Evolutionary conservation across 2,888 invertebrate species (phyloP).

Genomic region (Marasmarcha lunaedactyla): DNA sequence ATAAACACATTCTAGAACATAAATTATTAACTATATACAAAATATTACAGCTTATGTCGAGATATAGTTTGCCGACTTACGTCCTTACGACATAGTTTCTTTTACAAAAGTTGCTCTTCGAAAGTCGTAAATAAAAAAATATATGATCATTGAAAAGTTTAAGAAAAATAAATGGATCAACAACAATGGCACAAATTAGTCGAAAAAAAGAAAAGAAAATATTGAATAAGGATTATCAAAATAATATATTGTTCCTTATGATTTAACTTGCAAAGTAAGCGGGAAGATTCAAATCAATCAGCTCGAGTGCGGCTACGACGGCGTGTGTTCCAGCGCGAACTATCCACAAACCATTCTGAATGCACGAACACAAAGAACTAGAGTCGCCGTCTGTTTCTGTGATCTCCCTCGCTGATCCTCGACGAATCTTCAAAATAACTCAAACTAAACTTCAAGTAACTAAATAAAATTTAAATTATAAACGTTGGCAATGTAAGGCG

Average conservation of each 20-base stretch:
- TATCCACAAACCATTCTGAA: too few species aligned
- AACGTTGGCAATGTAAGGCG: too few species aligned
- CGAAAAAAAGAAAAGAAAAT: conserved; percentile 25
- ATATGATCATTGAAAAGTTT: too few species aligned
- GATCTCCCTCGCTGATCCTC: too few species aligned
- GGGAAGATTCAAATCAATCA: background rate
- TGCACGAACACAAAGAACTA: too few species aligned
- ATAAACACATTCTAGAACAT: conserved; percentile 46
- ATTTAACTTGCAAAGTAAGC: background rate
- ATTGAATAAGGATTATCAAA: conserved; percentile 17
- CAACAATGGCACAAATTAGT: conserved; percentile 29
- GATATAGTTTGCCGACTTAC: background rate
- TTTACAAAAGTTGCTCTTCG: background rate
- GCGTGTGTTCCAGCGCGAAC: too few species aligned
- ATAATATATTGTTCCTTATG: conserved; percentile 9
- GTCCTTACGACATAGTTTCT: background rate
- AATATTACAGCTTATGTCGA: conserved; percentile 44
- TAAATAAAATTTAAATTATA: too few species aligned
- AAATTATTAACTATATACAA: conserved; percentile 64
- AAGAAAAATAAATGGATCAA: too few species aligned
- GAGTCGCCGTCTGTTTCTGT: too few species aligned
- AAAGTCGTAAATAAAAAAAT: conserved; percentile 6
- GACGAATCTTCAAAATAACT: too few species aligned
- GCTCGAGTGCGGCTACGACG: background rate
- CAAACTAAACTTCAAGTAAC: too few species aligned